phyloP scores from a whole-genome alignment of 2,113 vertebrate genomes.

The Apteryx mantelli region DNA sequence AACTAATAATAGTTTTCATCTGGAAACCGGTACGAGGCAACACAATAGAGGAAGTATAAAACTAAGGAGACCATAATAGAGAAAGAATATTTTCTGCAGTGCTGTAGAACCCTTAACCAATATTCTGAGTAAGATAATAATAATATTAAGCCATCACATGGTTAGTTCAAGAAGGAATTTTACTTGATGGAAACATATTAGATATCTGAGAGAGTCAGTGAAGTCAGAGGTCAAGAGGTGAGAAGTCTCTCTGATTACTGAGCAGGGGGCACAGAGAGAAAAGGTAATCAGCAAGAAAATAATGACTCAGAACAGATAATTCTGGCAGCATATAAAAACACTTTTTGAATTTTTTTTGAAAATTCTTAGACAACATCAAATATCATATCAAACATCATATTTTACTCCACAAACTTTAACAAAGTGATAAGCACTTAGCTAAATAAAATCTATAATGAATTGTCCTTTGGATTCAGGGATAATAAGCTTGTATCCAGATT shows the following conservation, averaged over 20 bases:
- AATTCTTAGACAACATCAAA: not conserved
- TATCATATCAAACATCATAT: not conserved
- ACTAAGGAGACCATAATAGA: not conserved
- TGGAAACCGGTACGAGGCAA: not conserved
- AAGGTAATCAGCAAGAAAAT: not conserved
- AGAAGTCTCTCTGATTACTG: not conserved
- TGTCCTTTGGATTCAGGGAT: not conserved
- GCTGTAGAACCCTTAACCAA: not conserved
- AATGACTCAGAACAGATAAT: not conserved
- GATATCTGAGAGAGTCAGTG: not conserved
- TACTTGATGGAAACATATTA: not conserved
- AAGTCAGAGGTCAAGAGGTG: not conserved
- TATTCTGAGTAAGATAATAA: not conserved
- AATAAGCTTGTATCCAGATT: fast-evolving
- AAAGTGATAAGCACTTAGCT: not conserved
- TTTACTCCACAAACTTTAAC: not conserved
- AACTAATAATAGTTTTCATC: not conserved
- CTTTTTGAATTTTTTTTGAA: not conserved
- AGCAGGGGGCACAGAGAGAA: not conserved
- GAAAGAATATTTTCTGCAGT: not conserved
- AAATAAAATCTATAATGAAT: not conserved
- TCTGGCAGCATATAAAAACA: not conserved
- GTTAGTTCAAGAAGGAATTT: not conserved
- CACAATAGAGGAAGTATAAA: not conserved
- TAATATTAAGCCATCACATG: not conserved